Conservation (phyloP, 1,140 invertebrate genomes). For the Potamilus streckersoni region DNA sequence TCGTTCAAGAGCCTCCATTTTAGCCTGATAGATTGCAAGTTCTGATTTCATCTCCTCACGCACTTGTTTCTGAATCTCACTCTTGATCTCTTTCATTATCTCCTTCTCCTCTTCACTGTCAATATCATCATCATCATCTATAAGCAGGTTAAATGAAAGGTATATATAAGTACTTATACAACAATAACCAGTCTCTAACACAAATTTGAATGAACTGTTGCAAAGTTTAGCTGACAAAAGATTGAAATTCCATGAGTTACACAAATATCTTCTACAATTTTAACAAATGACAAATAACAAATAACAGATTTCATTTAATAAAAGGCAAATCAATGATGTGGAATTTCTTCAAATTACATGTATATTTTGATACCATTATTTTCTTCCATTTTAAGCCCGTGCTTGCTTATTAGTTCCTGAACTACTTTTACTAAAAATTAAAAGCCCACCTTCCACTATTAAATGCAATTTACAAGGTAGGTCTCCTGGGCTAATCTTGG, state of each 20-base stretch:
- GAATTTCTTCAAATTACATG: no score
- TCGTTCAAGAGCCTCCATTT: slow-evolving; percentile 46
- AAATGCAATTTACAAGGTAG: no score
- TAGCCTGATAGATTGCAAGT: slow-evolving; percentile 48
- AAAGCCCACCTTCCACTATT: no score
- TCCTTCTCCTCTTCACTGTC: slow-evolving; percentile 64
- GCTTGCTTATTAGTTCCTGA: no score
- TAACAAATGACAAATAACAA: background rate
- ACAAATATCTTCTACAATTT: background rate
- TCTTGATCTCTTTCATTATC: slow-evolving; percentile 60
- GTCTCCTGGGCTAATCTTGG: no score
- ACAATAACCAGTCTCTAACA: background rate
- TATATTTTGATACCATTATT: no score
- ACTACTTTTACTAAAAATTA: no score
- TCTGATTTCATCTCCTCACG: slow-evolving; percentile 63
- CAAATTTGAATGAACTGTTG: background rate
- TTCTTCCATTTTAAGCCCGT: no score
- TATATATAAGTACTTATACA: background rate
- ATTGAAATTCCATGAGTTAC: background rate
- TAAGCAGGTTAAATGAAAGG: background rate
- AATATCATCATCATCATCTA: slow-evolving; percentile 53
- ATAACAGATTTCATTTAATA: background rate
- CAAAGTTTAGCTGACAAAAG: background rate
- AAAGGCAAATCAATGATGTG: no score
- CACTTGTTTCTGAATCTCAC: slow-evolving; percentile 61